A percentile compares a stretch with the other conserved stretches of the same genome.
phyloP scores from a whole-genome alignment of 2,888 invertebrate genomes.

The Sminthurides aquaticus region DNA sequence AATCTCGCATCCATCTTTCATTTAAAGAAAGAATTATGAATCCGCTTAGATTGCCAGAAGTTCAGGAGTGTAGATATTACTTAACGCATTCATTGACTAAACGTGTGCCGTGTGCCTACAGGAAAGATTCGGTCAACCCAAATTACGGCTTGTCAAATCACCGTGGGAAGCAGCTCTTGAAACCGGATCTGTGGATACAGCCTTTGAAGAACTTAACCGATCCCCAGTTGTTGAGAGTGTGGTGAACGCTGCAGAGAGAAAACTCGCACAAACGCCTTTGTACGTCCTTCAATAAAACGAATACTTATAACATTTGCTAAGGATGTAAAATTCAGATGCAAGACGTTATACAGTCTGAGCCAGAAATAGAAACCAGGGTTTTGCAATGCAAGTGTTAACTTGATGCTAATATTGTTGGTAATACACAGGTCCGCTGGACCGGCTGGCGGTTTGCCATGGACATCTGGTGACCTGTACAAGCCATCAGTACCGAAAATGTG shows the following conservation, averaged over 20 bases:
- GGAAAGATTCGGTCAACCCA: conserved; percentile 55
- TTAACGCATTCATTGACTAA: no score
- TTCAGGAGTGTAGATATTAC: no score
- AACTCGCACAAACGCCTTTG: conserved; percentile 39
- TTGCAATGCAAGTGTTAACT: no score
- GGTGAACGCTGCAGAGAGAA: conserved; percentile 44
- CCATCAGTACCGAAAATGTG: conserved; percentile 37
- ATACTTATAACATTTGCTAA: neutral
- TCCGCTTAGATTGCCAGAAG: neutral
- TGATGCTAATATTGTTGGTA: conserved; percentile 1
- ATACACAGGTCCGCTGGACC: conserved; percentile 22
- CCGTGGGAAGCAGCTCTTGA: conserved; percentile 67
- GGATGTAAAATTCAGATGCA: no score
- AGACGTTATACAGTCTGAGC: no score
- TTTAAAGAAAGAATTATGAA: neutral
- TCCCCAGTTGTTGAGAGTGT: conserved; percentile 43
- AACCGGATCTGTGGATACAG: conserved; percentile 62
- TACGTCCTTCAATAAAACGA: conserved; percentile 12
- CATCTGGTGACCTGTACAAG: conserved; percentile 28
- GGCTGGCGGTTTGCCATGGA: conserved; percentile 22
- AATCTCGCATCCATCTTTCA: no score
- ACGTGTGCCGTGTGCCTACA: no score
- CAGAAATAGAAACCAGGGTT: neutral
- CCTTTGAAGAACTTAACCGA: conserved; percentile 51
- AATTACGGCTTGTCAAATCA: conserved; percentile 57